phyloP scores from a whole-genome alignment of 2,888 invertebrate genomes.

The Carterocephalus palaemon region DNA sequence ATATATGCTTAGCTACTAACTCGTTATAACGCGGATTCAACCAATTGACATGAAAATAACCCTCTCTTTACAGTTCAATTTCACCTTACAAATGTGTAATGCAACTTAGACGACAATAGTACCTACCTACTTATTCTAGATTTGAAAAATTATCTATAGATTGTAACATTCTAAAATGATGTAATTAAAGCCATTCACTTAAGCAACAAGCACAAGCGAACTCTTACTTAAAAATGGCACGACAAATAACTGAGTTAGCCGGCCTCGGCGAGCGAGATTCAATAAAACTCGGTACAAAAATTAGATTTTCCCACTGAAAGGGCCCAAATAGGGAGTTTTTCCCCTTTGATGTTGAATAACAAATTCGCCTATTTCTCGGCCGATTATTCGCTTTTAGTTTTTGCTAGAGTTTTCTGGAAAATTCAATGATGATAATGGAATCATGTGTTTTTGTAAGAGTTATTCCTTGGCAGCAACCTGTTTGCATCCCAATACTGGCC shows the following conservation, averaged over 20 bases:
- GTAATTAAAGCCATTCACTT: no score
- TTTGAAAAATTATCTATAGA: no score
- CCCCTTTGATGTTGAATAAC: constrained; percentile 61
- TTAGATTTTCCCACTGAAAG: constrained; percentile 55
- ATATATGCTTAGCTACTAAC: no score
- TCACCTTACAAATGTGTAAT: not conserved
- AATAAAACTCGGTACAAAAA: constrained; percentile 61
- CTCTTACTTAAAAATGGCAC: constrained; percentile 12
- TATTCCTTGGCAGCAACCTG: no score
- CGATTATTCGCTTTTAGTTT: constrained; percentile 35
- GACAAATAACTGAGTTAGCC: constrained; percentile 45
- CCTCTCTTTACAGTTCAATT: not conserved
- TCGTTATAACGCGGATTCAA: no score
- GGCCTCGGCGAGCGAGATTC: constrained; percentile 36
- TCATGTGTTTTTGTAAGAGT: no score
- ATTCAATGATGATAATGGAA: constrained; percentile 11
- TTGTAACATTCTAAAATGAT: no score
- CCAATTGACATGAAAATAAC: no score
- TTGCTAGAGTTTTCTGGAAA: not conserved
- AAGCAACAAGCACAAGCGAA: not conserved
- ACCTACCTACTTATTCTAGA: no score
- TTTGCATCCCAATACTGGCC: no score
- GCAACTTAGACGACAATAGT: not conserved
- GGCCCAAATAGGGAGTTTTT: constrained; percentile 42
- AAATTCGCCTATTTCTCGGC: constrained; percentile 50